Evolutionary conservation across 2,888 invertebrate species (phyloP), one percentile per base, ranked within the genome.

Genomic region (Hydropsyche betteni): DNA sequence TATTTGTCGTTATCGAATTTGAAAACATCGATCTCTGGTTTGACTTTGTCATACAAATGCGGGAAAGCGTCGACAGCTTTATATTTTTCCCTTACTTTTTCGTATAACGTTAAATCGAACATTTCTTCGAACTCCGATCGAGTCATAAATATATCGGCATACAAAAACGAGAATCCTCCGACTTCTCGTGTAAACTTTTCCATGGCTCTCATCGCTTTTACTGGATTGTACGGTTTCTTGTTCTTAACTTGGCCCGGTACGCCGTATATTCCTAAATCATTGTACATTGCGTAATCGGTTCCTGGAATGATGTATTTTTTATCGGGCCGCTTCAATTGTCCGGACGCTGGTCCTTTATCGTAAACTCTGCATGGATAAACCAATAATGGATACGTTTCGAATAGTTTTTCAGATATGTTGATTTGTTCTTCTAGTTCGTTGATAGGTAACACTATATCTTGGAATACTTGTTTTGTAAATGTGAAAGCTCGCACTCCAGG

Each of bases 131-230:
- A 91, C 81, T 92, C 92, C 36, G 87, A 82, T 12, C 85, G 83
- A 0, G 86, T 89, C 92, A 92, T 92, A 80, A 91, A 92, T 55
- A 91, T 91, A 81, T 92, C 92, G 0, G 92, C 92, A 79, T 92
- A 92, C 24, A 92, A 82, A 82, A 92, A 92, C 3, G 91, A 90
- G 81, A 88, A 91, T 0, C 92, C 92, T 0, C 91, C 91, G 0
- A 91, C 88, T 50, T 91, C 88, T 68, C 90, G 85, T 0, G 91
- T 91, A 80, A 92, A 92, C 84, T 89, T 87, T 81, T 92, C 92
- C 92, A 92, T 92, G 68, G 86, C 87, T 79, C 91, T 83, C 91
- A 92, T 91, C 0, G 90, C 89, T 4, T 83, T 81, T 0, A 91
- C 90, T 0, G 92, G 90, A 81, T 92, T 90, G 80, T 91, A 92